Percentiles rank a stretch among this genome's conserved stretches.
phyloP scores from a whole-genome alignment of 2,113 vertebrate species.

The Lepus europaeus region DNA sequence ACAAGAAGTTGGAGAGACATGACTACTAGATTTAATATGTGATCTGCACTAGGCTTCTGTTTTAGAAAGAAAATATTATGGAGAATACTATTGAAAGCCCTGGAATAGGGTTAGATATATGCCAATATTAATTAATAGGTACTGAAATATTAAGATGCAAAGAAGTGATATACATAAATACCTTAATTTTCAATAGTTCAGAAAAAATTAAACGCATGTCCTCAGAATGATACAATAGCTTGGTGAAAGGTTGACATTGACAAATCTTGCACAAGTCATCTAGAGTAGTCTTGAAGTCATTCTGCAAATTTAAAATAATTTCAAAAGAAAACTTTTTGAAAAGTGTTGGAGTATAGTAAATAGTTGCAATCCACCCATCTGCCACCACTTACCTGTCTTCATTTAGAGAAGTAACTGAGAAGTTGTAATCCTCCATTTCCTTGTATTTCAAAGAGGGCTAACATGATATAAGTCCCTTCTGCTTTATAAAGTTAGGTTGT shows the following conservation, averaged over 20 bases:
- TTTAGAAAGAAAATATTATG: neutral
- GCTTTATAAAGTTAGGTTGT: neutral
- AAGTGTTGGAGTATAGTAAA: neutral
- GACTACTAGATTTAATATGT: neutral
- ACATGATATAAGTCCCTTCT: neutral
- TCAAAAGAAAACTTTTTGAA: neutral
- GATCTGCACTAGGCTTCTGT: neutral
- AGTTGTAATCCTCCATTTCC: neutral
- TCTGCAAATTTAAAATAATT: conserved; percentile 14
- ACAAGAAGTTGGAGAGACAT: neutral
- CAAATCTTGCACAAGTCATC: neutral
- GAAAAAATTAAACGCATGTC: neutral
- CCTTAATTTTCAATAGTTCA: neutral
- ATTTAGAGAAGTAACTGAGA: neutral
- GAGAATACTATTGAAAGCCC: neutral
- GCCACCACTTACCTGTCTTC: neutral
- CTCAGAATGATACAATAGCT: neutral
- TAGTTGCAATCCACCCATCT: neutral
- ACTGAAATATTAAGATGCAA: neutral
- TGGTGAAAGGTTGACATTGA: neutral
- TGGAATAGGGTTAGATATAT: neutral
- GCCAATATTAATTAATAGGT: neutral
- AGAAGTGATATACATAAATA: neutral
- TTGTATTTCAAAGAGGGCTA: neutral
- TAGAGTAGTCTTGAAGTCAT: neutral